These are phyloP conservation scores for Podarcis raffonei DNA, from an alignment of 2,113 vertebrate species.

Conservation along the genomic window DNA sequence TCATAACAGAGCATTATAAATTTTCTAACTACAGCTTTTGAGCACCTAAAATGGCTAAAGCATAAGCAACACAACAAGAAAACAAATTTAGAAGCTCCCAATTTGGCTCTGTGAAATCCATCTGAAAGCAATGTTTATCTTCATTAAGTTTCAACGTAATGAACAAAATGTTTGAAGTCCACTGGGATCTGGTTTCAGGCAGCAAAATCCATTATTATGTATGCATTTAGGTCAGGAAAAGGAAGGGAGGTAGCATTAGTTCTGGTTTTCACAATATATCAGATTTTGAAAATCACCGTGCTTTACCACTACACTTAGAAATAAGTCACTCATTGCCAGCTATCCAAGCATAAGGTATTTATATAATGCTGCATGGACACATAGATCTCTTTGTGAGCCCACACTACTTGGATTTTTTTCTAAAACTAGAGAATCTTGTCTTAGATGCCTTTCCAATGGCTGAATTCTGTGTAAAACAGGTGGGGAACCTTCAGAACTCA, in stretches of 20 bases:
- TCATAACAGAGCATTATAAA: background rate
- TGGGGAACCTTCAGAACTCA: too few species aligned
- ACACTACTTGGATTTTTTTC: background rate
- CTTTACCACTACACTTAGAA: background rate
- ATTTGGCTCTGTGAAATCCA: background rate
- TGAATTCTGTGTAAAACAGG: background rate
- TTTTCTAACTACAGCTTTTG: background rate
- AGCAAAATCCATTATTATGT: background rate
- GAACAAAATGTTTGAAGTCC: background rate
- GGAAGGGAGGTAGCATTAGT: background rate
- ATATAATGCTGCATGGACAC: background rate
- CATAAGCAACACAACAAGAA: background rate
- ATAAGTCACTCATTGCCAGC: background rate
- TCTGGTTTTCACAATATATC: slow-evolving; percentile 2
- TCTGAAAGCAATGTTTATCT: background rate
- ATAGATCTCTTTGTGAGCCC: background rate
- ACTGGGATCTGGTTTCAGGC: background rate
- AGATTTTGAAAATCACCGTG: background rate
- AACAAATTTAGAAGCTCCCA: background rate
- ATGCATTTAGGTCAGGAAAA: background rate
- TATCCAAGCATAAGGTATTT: background rate
- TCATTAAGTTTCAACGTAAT: background rate
- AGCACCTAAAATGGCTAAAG: background rate
- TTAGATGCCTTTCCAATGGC: background rate
- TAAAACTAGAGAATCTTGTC: background rate